These are phyloP conservation scores for Muricea muricata DNA, from an alignment of 92 coral and sea anemone species.

Conservation along the genomic window DNA sequence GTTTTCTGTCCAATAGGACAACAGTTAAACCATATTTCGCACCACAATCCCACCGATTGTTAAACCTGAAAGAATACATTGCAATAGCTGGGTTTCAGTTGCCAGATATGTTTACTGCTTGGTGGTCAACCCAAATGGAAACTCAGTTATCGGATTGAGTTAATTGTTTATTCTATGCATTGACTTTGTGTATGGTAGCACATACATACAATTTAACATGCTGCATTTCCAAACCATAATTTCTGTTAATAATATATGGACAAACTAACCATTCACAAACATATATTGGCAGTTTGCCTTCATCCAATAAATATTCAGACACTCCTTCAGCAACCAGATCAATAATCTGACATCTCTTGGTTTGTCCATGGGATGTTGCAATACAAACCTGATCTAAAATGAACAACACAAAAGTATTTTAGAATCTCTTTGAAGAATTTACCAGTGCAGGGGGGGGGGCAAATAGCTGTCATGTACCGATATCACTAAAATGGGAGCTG, in stretches of 20 bases:
- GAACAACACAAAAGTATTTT: not conserved
- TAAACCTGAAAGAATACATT: slow-evolving; percentile 40
- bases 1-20: slow-evolving; percentile 16
- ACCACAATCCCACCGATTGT: slow-evolving; percentile 36
- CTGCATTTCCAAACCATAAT: too few relatives aligned
- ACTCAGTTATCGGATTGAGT: too few relatives aligned
- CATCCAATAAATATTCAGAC: slow-evolving; percentile 33
- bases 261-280: slow-evolving; percentile 42
- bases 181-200: too few relatives aligned
- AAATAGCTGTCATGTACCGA: too few relatives aligned
- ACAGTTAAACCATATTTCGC: slow-evolving; percentile 12
- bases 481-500: too few relatives aligned
- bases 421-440: too few relatives aligned
- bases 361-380: slow-evolving; percentile 20
- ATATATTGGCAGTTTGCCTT: slow-evolving; percentile 43
- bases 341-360: slow-evolving; percentile 18
- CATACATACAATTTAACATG: too few relatives aligned
- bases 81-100: too few relatives aligned
- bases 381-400: slow-evolving; percentile 12
- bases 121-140: too few relatives aligned
- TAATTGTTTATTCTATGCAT: too few relatives aligned
- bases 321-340: slow-evolving; percentile 36
- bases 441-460: too few relatives aligned
- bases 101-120: too few relatives aligned
- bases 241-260: not conserved